Conservation (phyloP, 2,797 vertebrate species). For the Lithobates pipiens region DNA sequence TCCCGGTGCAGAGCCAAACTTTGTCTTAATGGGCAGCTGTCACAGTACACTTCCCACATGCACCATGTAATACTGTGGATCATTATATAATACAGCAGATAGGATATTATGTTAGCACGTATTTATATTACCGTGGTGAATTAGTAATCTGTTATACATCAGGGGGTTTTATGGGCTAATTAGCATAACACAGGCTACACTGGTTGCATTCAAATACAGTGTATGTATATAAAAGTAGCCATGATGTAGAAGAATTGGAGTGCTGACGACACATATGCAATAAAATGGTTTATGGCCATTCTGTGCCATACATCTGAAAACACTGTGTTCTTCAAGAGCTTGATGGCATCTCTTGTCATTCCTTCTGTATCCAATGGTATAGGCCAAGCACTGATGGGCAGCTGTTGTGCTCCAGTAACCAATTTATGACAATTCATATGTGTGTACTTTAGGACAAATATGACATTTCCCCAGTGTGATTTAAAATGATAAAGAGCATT, state of each 20-base stretch:
- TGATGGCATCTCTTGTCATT: not conserved
- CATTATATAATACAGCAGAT: not conserved
- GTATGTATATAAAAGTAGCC: not conserved
- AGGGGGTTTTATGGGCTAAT: not conserved
- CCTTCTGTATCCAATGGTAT: not conserved
- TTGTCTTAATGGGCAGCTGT: conserved; percentile 36
- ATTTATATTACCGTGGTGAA: not conserved
- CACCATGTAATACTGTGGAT: not conserved
- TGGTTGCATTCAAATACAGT: not conserved
- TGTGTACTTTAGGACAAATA: no score
- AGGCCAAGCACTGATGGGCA: not conserved
- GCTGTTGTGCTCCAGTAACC: not conserved
- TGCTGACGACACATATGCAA: not conserved
- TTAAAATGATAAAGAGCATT: no score
- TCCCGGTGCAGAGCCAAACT: conserved; percentile 14
- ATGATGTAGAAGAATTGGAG: not conserved
- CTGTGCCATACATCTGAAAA: not conserved
- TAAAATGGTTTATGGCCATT: not conserved
- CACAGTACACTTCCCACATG: not conserved
- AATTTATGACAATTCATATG: not conserved
- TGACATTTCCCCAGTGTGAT: no score
- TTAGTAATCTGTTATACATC: conserved; percentile 2
- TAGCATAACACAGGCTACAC: not conserved
- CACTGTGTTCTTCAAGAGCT: not conserved
- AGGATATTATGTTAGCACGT: not conserved